phyloP scores from a whole-genome alignment of 1,140 invertebrate genomes.

The Ectropis grisescens region DNA sequence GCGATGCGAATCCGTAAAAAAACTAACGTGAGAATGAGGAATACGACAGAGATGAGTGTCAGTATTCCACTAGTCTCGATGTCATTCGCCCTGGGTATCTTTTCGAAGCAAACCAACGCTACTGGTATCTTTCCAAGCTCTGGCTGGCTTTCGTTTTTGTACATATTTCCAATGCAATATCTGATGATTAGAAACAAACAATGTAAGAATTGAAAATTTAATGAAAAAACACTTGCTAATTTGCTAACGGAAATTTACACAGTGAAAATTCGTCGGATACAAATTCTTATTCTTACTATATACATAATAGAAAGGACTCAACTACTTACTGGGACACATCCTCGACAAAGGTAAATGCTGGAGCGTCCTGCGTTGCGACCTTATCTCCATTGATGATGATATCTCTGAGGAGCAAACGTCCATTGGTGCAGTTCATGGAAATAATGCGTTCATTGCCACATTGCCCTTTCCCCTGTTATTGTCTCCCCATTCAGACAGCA shows the following conservation, averaged over 20 bases:
- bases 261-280: too few relatives aligned
- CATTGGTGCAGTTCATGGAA: conserved; percentile 32
- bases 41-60: conserved; percentile 71
- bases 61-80: conserved; percentile 57
- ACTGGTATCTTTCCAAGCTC: conserved; percentile 19
- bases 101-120: conserved; percentile 69
- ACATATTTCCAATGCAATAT: conserved; percentile 56
- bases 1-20: conserved; percentile 72
- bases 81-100: conserved; percentile 18
- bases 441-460: conserved; percentile 19
- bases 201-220: not conserved
- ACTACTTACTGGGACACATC: conserved; percentile 41
- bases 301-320: too few relatives aligned
- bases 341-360: conserved; percentile 36
- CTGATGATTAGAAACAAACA: conserved; percentile 25
- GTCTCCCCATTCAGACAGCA: conserved; percentile 35
- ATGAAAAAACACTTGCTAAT: not conserved
- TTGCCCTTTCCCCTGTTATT: conserved; percentile 16
- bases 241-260: not conserved
- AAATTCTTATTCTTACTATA: too few relatives aligned
- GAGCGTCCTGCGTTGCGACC: conserved; percentile 40
- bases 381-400: conserved; percentile 35
- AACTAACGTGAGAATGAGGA: conserved; percentile 70
- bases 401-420: conserved; percentile 38
- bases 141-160: conserved; percentile 19